Conservation (phyloP, 2,888 invertebrate species). For the Drosophila aldrichi region DNA sequence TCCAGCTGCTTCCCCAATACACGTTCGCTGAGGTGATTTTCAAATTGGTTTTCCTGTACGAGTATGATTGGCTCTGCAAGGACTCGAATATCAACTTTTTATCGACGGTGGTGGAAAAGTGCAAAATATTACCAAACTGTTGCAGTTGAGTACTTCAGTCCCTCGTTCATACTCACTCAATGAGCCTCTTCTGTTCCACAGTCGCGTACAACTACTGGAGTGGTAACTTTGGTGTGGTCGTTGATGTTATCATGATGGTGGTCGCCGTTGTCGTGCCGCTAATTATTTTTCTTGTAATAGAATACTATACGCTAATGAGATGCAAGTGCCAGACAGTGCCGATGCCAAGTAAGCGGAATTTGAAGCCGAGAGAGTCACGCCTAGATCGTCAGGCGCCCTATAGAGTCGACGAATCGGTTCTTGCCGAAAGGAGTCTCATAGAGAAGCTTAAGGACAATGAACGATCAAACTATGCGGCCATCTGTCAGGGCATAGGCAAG, state of each 20-base stretch:
- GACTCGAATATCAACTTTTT: slow-evolving; percentile 40
- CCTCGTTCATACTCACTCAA: too few species aligned
- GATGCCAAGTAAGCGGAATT: not conserved
- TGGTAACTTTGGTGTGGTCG: slow-evolving; percentile 7
- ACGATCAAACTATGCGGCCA: slow-evolving; percentile 9
- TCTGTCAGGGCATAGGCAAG: slow-evolving; percentile 47
- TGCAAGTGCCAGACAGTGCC: slow-evolving; percentile 7
- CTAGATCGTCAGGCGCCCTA: not conserved
- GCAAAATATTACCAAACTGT: slow-evolving; percentile 52
- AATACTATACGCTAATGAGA: slow-evolving; percentile 5
- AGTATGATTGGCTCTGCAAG: slow-evolving; percentile 39
- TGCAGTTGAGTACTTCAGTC: slow-evolving; percentile 62
- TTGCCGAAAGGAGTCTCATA: slow-evolving; percentile 37
- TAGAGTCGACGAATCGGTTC: slow-evolving; percentile 35
- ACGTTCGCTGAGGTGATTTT: slow-evolving; percentile 38
- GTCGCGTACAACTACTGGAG: slow-evolving; percentile 18
- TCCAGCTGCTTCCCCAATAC: slow-evolving; percentile 38
- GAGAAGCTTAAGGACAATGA: slow-evolving; percentile 14
- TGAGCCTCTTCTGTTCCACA: slow-evolving; percentile 4
- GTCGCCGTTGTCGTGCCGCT: slow-evolving; percentile 3
- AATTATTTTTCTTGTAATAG: not conserved
- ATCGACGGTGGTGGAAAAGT: slow-evolving; percentile 43
- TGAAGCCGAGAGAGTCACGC: slow-evolving; percentile 9
- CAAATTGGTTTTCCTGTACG: slow-evolving; percentile 48
- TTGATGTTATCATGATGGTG: slow-evolving; percentile 16